Percentiles rank a stretch among this genome's conserved stretches.
Evolutionary conservation across 1,140 invertebrate genomes (phyloP).

Genomic region (Armadillidium nasatum): DNA sequence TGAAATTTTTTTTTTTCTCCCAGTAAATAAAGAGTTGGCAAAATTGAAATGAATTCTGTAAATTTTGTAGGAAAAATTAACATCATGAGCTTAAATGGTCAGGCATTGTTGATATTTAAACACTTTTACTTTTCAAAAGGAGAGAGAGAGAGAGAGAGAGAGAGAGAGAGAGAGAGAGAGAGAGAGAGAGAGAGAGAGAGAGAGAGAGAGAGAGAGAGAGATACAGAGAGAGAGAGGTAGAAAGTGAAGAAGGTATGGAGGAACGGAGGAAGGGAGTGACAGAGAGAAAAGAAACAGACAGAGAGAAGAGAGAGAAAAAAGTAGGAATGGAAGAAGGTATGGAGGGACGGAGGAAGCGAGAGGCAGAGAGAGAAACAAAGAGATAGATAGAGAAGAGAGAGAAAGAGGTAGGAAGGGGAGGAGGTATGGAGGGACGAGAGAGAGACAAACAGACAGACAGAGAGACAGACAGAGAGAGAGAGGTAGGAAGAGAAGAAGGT

Average conservation of each 20-base stretch:
- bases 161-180: background rate
- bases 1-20: too few relatives aligned
- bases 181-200: background rate
- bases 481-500: too few relatives aligned
- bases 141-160: background rate
- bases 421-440: too few relatives aligned
- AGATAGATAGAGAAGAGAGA: background rate
- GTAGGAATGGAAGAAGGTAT: too few relatives aligned
- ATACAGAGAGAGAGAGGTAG: background rate
- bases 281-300: background rate
- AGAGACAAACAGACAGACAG: background rate
- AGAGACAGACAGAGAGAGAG: background rate
- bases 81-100: too few relatives aligned
- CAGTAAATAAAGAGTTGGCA: too few relatives aligned
- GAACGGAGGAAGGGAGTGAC: background rate
- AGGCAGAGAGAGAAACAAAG: background rate
- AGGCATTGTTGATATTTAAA: too few relatives aligned
- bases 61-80: too few relatives aligned
- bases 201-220: conserved; percentile 2
- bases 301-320: background rate
- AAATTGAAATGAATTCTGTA: too few relatives aligned
- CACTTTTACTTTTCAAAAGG: background rate
- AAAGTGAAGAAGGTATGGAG: background rate
- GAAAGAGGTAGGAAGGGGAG: too few relatives aligned
- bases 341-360: background rate